Base-by-base conservation (phyloP, 2,113 vertebrate genomes). In the Oryzias celebensis region DNA sequence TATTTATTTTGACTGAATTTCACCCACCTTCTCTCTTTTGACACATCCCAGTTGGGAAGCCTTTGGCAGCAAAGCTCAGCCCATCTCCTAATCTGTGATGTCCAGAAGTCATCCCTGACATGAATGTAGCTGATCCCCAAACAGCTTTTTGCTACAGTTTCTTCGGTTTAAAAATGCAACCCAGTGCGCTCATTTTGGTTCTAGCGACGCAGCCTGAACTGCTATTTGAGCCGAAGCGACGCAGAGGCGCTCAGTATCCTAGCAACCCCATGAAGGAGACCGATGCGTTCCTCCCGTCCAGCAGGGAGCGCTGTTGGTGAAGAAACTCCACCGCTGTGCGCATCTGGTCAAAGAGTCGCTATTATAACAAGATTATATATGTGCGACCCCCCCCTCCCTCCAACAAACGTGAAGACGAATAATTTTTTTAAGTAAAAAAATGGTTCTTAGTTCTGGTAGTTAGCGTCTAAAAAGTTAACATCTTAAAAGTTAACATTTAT, bases 1-100 rank as follows among this genome's bases (percentile, higher is more conserved):
- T 36, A 36, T 36, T 36, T 12, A 12, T 12, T 36, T 7, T 18
- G 7, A 12, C 2, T 24, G 26, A 10, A 56, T n/a, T 58, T 17
- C 7, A 66, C 59, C 59, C 75, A 93, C 93, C 92, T 85, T 92
- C 82, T 49, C 85, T 81, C 0, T 68, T 84, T 3, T 62, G 41
- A n/a, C 47, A 55, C 58, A 49, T 87, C 70, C 89, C 85, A 51
- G 88, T 84, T n/a, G 93, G 92, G 76, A 92, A 94, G 81, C 88
- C 83, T 46, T 89, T 90, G 7, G 44, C 73, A 4, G 83, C 41
- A 54, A 45, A 79, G 42, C 55, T 86, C 28, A 76, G 85, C 47
- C 86, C 91, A 18, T 78, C 71, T 20, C 89, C 89, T 46, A 82
- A 44, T 62, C 88, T 92, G 75, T 81, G 86, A n/a, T 77, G 54